A percentile compares a stretch with the other conserved stretches of the same genome.
phyloP scores from a whole-genome alignment of 2,888 invertebrate genomes.

The Rhagonycha fulva region DNA sequence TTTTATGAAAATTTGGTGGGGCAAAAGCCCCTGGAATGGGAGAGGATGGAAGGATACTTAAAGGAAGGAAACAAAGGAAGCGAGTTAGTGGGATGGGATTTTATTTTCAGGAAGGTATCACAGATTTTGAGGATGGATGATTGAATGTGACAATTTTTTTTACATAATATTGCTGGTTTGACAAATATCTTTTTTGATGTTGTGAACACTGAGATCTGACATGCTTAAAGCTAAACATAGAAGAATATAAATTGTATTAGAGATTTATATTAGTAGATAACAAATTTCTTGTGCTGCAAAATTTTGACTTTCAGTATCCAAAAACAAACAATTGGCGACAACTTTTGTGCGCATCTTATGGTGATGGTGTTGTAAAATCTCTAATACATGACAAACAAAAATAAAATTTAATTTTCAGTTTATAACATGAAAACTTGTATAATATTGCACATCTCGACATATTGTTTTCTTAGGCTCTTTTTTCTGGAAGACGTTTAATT shows the following conservation, averaged over 20 bases:
- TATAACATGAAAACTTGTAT: slow-evolving; percentile 9
- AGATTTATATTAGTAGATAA: slow-evolving; percentile 10
- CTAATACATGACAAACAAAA: slow-evolving; percentile 22
- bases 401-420: slow-evolving; percentile 16
- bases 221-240: slow-evolving; percentile 25
- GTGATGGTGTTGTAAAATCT: not conserved
- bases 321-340: slow-evolving; percentile 4
- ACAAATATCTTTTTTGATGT: slow-evolving; percentile 27
- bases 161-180: slow-evolving; percentile 25
- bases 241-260: slow-evolving; percentile 21
- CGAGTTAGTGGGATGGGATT: slow-evolving; percentile 14
- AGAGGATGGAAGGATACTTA: not conserved
- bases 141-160: slow-evolving; percentile 30
- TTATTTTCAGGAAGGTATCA: slow-evolving; percentile 38
- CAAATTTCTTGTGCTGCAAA: slow-evolving; percentile 15
- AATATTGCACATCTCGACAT: slow-evolving; percentile 30
- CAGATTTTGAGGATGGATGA: slow-evolving; percentile 40
- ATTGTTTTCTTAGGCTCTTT: slow-evolving; percentile 30
- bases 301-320: slow-evolving; percentile 11
- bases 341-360: slow-evolving; percentile 18
- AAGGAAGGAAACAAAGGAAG: not conserved
- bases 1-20: not conserved
- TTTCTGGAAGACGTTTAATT: slow-evolving; percentile 27
- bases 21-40: not conserved
- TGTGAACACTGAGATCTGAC: slow-evolving; percentile 33